These are phyloP conservation scores for Pollenia amentaria DNA, from an alignment of 2,888 invertebrate genomes.

Conservation along the genomic window DNA sequence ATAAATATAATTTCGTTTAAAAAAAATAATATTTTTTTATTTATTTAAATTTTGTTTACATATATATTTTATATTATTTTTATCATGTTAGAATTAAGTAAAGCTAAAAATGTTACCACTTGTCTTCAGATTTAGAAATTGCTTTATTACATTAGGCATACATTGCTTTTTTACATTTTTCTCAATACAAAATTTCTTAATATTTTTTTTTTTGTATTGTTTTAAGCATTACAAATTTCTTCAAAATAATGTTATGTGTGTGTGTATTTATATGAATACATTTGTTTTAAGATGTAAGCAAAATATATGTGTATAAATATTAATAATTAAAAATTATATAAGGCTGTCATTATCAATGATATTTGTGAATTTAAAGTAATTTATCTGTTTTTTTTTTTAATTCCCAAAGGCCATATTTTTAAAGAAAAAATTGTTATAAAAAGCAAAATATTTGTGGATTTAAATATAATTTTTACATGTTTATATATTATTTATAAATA, in stretches of 20 bases:
- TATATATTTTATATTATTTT: constrained; percentile 30
- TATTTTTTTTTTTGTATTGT: constrained; percentile 74
- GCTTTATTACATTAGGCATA: constrained; percentile 53
- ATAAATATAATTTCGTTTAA: constrained; percentile 60
- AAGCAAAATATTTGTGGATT: constrained; percentile 62
- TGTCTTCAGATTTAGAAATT: constrained; percentile 62
- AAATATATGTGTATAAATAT: constrained; percentile 64
- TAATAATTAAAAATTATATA: constrained; percentile 63
- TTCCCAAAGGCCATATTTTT: constrained; percentile 63
- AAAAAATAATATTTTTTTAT: constrained; percentile 69
- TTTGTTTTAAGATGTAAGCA: constrained; percentile 64
- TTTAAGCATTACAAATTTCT: constrained; percentile 70
- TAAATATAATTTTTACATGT: constrained; percentile 72
- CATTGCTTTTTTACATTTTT: constrained; percentile 27
- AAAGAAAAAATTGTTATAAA: constrained; percentile 61
- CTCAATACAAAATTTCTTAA: constrained; percentile 69
- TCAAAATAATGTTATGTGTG: constrained; percentile 33
- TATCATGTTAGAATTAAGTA: constrained; percentile 57
- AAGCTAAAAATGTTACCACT: constrained; percentile 65
- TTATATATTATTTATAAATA: constrained; percentile 82
- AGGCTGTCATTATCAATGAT: constrained; percentile 66
- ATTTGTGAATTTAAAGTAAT: constrained; percentile 44
- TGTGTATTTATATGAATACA: constrained; percentile 56
- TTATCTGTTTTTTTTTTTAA: constrained; percentile 51
- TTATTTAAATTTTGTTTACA: constrained; percentile 21